These are phyloP conservation scores for Euura saliciscinereae DNA, from an alignment of 1,140 invertebrate species.

Conservation along the genomic window DNA sequence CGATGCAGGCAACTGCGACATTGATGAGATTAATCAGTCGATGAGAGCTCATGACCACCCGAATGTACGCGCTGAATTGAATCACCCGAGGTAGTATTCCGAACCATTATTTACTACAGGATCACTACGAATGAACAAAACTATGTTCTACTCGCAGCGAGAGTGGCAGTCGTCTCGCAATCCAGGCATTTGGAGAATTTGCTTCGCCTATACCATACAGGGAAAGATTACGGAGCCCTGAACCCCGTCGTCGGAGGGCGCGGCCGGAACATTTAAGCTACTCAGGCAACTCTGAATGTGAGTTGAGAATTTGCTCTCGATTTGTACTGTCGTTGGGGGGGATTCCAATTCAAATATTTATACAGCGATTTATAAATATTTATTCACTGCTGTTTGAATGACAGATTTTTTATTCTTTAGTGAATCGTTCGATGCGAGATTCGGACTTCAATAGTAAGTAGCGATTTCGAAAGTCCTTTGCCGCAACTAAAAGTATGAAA, in stretches of 20 bases:
- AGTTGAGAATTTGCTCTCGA: neutral
- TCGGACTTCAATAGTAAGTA: slow-evolving; percentile 1
- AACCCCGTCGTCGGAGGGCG: neutral
- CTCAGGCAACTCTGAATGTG: neutral
- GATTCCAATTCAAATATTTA: neutral
- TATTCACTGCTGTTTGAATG: neutral
- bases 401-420: neutral
- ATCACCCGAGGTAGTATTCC: too few relatives aligned
- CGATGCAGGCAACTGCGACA: neutral
- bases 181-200: neutral
- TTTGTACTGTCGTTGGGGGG: neutral
- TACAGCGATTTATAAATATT: neutral
- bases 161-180: neutral
- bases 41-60: neutral
- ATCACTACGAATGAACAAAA: too few relatives aligned
- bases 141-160: neutral
- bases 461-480: neutral
- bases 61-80: too few relatives aligned
- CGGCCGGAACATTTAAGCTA: neutral
- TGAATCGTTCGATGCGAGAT: neutral
- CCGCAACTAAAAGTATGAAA: neutral
- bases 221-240: neutral
- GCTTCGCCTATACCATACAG: neutral
- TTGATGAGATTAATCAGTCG: neutral
- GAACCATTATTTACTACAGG: too few relatives aligned